Percentiles rank a stretch among this genome's conserved stretches.
Evolutionary conservation across 2,113 vertebrate genomes (phyloP).

Genomic region (Chlamydotis undulata): DNA sequence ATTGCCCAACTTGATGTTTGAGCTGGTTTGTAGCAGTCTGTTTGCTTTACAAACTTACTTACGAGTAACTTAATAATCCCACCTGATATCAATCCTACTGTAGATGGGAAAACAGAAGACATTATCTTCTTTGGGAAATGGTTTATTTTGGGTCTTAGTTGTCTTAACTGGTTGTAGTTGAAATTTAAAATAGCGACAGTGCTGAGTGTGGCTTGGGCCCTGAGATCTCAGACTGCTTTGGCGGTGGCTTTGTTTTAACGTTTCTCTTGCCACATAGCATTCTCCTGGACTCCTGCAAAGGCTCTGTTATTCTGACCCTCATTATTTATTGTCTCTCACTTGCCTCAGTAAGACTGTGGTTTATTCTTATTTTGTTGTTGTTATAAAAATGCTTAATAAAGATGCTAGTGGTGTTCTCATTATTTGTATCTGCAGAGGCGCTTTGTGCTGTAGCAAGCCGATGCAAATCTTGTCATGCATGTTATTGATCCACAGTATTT

Average conservation of each 20-base stretch:
- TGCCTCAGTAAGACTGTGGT: not conserved
- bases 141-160: not conserved
- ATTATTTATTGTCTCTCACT: not conserved
- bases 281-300: not conserved
- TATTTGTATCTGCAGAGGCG: not conserved
- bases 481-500: not conserved
- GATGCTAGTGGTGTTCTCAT: not conserved
- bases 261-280: not conserved
- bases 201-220: too few species aligned
- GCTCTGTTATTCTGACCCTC: not conserved
- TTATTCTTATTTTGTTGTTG: not conserved
- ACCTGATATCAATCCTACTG: not conserved
- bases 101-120: not conserved
- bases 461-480: accelerated
- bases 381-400: not conserved
- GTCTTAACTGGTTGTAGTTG: not conserved
- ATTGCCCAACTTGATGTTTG: not conserved
- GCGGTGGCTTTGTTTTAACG: not conserved
- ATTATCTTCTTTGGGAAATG: not conserved
- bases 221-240: not conserved
- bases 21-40: not conserved
- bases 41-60: not conserved
- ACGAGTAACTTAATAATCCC: not conserved
- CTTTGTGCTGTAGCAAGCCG: not conserved
- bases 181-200: not conserved